phyloP scores from a whole-genome alignment of 2,113 vertebrate species.

The Empidonax traillii region DNA sequence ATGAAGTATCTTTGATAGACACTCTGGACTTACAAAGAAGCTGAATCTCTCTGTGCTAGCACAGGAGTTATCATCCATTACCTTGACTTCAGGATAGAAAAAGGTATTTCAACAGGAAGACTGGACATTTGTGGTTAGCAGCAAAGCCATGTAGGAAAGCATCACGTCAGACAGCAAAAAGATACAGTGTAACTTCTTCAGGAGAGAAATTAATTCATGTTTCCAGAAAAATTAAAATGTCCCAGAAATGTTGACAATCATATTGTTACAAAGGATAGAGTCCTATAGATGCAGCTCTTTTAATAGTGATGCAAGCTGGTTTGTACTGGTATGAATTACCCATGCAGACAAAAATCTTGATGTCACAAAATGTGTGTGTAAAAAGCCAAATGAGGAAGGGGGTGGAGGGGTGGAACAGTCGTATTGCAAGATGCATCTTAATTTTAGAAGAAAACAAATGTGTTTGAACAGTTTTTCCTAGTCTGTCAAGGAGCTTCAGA shows the following conservation, averaged over 20 bases:
- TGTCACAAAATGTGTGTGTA: slow-evolving; percentile 17
- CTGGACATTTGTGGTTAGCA: not conserved
- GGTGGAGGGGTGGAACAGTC: not conserved
- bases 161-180: not conserved
- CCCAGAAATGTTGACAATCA: not conserved
- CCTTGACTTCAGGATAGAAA: not conserved
- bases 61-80: not conserved
- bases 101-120: not conserved
- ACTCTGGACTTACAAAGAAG: not conserved
- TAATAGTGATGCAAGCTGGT: not conserved
- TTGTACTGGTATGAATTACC: not conserved
- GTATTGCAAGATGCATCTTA: not conserved
- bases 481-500: slow-evolving; percentile 56
- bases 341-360: not conserved
- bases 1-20: not conserved
- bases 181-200: not conserved
- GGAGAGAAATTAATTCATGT: not conserved
- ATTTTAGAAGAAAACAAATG: slow-evolving; percentile 46
- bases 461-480: slow-evolving; percentile 37
- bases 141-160: not conserved
- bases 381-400: not conserved
- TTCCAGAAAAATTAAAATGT: not conserved
- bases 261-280: not conserved
- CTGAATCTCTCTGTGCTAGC: not conserved
- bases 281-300: not conserved